These are phyloP conservation scores for Geotria australis DNA, from an alignment of 2,797 vertebrate species.

Conservation along the genomic window DNA sequence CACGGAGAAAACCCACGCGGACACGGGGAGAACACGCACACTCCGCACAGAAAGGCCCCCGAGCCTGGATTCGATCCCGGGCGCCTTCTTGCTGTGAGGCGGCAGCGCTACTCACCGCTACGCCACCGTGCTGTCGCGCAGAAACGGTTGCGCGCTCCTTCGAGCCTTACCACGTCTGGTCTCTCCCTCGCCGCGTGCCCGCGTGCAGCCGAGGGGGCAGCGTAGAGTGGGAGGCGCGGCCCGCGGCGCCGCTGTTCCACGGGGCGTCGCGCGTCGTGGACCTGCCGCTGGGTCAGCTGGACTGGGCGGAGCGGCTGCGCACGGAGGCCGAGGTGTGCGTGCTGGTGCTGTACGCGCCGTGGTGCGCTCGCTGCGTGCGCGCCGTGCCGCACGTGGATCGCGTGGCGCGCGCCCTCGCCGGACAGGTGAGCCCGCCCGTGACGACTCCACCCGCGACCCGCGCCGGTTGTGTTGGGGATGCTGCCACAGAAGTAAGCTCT, in stretches of 20 bases:
- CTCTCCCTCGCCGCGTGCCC: background rate
- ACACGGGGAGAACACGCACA: too few relatives aligned
- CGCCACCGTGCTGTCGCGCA: too few relatives aligned
- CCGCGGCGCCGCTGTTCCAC: constrained; percentile 57
- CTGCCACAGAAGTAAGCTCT: too few relatives aligned
- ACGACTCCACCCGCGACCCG: too few relatives aligned
- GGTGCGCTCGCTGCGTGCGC: constrained; percentile 73
- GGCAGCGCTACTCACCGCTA: too few relatives aligned
- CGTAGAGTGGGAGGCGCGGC: constrained; percentile 40
- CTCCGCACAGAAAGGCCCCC: too few relatives aligned
- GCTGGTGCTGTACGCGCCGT: constrained; percentile 70
- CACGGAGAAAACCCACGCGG: too few relatives aligned
- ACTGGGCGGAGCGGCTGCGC: constrained; percentile 38
- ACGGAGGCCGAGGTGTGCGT: constrained; percentile 40
- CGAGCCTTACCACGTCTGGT: background rate
- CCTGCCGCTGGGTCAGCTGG: constrained; percentile 66
- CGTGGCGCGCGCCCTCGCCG: constrained; percentile 40
- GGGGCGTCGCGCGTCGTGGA: constrained; percentile 38
- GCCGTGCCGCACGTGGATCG: constrained; percentile 39
- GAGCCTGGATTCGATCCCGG: too few relatives aligned
- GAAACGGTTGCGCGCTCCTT: background rate
- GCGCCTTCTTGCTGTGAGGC: too few relatives aligned
- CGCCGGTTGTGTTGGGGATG: too few relatives aligned
- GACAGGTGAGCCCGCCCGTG: constrained; percentile 29
- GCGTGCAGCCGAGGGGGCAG: constrained; percentile 42